A percentile compares a stretch with the other conserved stretches of the same genome.
Conservation (phyloP, 1,140 invertebrate species). For the Ceratina japonica region DNA sequence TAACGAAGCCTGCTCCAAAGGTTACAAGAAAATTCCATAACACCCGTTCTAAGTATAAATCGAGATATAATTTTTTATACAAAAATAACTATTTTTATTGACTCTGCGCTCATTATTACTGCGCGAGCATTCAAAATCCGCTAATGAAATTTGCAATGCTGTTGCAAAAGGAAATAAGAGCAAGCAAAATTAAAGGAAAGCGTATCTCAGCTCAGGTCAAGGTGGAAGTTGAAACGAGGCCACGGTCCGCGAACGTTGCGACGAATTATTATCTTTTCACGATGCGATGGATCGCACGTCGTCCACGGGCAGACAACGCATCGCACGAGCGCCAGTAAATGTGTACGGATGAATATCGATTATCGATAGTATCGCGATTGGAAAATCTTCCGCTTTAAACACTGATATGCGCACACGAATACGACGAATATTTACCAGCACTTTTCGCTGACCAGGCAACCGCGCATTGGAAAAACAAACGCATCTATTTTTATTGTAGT, state of each 20-base stretch:
- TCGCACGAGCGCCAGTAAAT: constrained; percentile 8
- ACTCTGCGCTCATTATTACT: no score
- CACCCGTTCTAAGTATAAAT: neutral
- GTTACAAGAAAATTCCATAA: neutral
- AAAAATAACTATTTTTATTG: no score
- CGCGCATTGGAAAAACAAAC: neutral
- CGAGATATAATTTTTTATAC: no score
- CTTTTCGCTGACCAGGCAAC: neutral
- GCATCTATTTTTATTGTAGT: neutral
- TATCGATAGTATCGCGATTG: constrained; percentile 32
- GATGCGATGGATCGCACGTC: neutral
- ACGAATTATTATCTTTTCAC: constrained; percentile 31
- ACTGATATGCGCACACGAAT: neutral
- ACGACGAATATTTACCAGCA: neutral
- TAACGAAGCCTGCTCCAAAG: neutral
- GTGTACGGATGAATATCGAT: constrained; percentile 43
- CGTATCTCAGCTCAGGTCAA: constrained; percentile 46
- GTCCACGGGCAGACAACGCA: neutral
- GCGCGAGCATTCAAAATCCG: no score
- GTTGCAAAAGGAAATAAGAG: neutral
- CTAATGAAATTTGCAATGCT: no score
- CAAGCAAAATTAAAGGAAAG: constrained; percentile 19
- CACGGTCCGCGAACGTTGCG: constrained; percentile 53
- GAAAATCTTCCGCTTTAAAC: constrained; percentile 21
- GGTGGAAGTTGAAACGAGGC: constrained; percentile 54